Evolutionary conservation across 2,888 invertebrate species (phyloP), one percentile per base, ranked within the genome.

Genomic region (Unio delphinus): DNA sequence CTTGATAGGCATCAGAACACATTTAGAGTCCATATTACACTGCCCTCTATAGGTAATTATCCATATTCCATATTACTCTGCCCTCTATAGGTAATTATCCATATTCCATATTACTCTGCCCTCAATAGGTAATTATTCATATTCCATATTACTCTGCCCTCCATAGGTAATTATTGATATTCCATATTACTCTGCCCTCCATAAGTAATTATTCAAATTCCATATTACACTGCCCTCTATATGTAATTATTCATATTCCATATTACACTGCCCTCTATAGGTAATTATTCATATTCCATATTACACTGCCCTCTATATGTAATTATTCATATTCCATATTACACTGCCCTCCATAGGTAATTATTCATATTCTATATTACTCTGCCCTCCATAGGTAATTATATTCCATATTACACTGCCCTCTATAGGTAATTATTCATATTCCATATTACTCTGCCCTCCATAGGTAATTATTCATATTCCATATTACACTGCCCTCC

Each of bases 121-220:
- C 30, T 30, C 28, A 2, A 28, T 28, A 28, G 28, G 28, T 28
- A 28, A 28, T 28, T 28, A 28, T 28, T 28, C 28, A 28, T 2
- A 28, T 2, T 28, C 28, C 4, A 4, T 28, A 28, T 28, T 28
- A 28, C 28, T 3, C 28, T 28, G 28, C 28, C 28, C 28, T 28
- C 28, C 93, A 93, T 81, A 92, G 92, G 78, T 91, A 93, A 83
- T 91, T 94, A 61, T 93, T 94, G 74, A 92, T 92, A 75, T 87
- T 94, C 69, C 92, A 92, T 83, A 89, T 94, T 65, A 90, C 91
- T 76, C 90, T 94, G 73, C 94, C 94, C 18, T 92, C 93, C 75
- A 91, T 71, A 64, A 74, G 82, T 81, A 70, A 72, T 75, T 71
- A 20, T 54, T 61, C 45, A 59, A 1, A 7, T 7, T 34, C 34